These are phyloP conservation scores for Euproctis similis DNA, from an alignment of 2,888 invertebrate genomes.

Conservation along the genomic window DNA sequence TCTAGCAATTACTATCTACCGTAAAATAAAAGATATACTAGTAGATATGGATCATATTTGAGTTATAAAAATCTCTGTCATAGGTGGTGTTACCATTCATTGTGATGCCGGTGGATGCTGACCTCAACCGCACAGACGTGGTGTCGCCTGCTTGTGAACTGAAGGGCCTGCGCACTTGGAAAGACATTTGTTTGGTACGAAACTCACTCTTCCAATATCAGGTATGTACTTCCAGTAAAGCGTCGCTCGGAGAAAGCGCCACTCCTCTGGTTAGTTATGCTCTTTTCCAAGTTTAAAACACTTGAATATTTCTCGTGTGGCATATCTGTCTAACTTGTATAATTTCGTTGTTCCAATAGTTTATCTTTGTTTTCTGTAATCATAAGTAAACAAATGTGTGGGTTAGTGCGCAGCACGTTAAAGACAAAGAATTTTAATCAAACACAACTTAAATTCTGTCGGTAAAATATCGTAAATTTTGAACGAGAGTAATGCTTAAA, in stretches of 20 bases:
- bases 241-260: constrained; percentile 17
- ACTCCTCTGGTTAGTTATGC: constrained; percentile 6
- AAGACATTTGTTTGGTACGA: constrained; percentile 73
- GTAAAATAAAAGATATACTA: too few species aligned
- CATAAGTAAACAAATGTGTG: constrained; percentile 9
- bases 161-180: constrained; percentile 73
- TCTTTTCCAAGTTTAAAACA: constrained; percentile 13
- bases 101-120: constrained; percentile 78
- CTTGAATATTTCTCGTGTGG: constrained; percentile 7
- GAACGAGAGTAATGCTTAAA: too few species aligned
- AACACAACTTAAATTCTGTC: too few species aligned
- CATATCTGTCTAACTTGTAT: constrained; percentile 4
- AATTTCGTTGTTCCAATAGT: constrained; percentile 14
- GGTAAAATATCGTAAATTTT: too few species aligned
- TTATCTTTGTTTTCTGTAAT: constrained; percentile 11
- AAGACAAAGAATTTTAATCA: constrained; percentile 3
- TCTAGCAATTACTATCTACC: too few species aligned
- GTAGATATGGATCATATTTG: too few species aligned
- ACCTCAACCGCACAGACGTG: constrained; percentile 72
- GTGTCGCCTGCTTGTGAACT: constrained; percentile 74
- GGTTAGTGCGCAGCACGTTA: constrained; percentile 2
- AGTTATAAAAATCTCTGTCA: too few species aligned
- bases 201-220: constrained; percentile 72
- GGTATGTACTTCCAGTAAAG: constrained; percentile 46
- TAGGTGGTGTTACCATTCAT: constrained; percentile 73